Evolutionary conservation across 2,888 invertebrate genomes (phyloP), one percentile per base, ranked within the genome.

Genomic region (Hemicrepidius hirtus): DNA sequence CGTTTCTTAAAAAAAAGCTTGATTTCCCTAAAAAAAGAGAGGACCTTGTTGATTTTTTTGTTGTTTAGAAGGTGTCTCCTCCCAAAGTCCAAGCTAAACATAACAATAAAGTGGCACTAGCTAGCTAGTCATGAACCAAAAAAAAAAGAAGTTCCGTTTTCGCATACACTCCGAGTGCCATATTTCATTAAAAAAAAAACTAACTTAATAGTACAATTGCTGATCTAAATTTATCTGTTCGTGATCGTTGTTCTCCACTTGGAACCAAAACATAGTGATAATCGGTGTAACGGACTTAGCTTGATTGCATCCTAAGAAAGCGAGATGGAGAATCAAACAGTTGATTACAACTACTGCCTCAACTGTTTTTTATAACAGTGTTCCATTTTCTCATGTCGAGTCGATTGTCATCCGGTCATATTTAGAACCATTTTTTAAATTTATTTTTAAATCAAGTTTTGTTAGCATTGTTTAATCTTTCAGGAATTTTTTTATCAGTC

Each of bases 311-410:
- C 69, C 46, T 63, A 59, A 73, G 46, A 59, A 28, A 12, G 60
- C 46, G 44, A 72, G 70, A 64, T 60, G 67, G 67, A 68, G 72
- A 73, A 73, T 71, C 73, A 73, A 75, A 72, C 75, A 75, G 75
- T 73, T 71, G 73, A 73, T 46, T 60, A 71, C 68, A 68, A 73
- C 53, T 75, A 75, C 75, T 75, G 75, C 75, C 75, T 75, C 75
- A 73, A 73, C 80, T 80, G 80, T 80, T 78, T 68, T 28, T 67
- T 65, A 76, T 76, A 80, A 81, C 80, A 82, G 82, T 82, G 83
- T 83, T 82, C 83, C 81, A 81, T 80, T 80, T 63, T 62, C 49
- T 60, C 62, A 62, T 53, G 62, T 55, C 55, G 53, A 68, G 50
- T 68, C 72, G 55, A 62, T 41, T 44, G 20, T 62, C 62, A 62